A percentile compares a stretch with the other conserved stretches of the same genome.
Conservation (phyloP, 2,888 invertebrate species). For the Tetramorium bicarinatum region DNA sequence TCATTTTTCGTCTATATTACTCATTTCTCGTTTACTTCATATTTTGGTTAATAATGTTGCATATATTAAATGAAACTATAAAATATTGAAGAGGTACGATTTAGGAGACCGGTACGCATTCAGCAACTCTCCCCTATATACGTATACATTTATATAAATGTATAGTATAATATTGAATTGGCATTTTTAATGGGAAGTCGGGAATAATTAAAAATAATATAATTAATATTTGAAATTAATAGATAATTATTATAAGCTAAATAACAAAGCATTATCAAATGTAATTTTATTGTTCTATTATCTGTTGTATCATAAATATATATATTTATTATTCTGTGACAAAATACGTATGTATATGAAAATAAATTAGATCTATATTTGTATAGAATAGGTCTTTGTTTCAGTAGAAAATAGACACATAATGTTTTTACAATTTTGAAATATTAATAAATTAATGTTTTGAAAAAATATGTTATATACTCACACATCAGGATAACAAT, state of each 20-base stretch:
- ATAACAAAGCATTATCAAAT: background rate
- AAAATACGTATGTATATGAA: background rate
- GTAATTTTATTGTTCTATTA: background rate
- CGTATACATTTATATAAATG: background rate
- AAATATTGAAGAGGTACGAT: no score
- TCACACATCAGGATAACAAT: background rate
- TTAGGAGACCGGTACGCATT: no score
- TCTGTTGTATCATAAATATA: no score
- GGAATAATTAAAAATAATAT: background rate
- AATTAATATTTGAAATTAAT: background rate
- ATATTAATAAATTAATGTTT: no score
- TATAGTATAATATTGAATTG: background rate
- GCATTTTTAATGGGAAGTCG: background rate
- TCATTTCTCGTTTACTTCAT: no score
- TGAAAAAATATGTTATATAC: background rate
- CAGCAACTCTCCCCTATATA: no score
- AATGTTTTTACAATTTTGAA: no score
- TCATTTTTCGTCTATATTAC: no score
- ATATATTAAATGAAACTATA: no score
- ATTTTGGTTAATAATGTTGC: no score
- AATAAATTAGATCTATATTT: background rate
- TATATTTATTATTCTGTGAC: background rate
- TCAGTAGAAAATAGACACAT: no score
- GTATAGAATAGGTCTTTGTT: no score
- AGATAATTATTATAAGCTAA: background rate